A percentile compares a stretch with the other conserved stretches of the same genome.
These are phyloP conservation scores for Lamprotornis superbus DNA, from an alignment of 2,113 vertebrate genomes.

Conservation along the genomic window DNA sequence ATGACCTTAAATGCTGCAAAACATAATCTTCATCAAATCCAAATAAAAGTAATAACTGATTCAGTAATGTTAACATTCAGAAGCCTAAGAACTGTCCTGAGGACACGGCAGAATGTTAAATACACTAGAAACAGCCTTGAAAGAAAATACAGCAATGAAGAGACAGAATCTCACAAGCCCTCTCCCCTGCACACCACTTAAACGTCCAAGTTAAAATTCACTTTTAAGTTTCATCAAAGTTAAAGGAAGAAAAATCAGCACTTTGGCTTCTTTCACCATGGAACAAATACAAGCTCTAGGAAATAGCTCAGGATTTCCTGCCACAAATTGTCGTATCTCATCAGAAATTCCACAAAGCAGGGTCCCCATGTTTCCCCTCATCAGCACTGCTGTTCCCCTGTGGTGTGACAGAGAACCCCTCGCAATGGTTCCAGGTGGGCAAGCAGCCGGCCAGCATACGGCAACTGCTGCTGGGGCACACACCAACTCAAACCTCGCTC, in stretches of 20 bases:
- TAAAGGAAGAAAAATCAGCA: background rate
- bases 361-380: fast-evolving
- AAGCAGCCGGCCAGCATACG: fast-evolving
- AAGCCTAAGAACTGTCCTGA: background rate
- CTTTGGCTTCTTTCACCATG: background rate
- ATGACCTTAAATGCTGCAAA: background rate
- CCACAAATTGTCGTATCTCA: background rate
- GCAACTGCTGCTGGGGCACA: fast-evolving
- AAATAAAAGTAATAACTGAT: constrained; percentile 2
- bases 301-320: background rate
- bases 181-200: background rate
- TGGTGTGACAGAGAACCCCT: background rate
- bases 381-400: fast-evolving
- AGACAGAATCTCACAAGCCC: background rate
- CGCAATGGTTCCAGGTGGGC: fast-evolving
- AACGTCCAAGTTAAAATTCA: background rate
- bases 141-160: background rate
- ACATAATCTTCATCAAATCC: background rate
- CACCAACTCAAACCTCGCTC: background rate
- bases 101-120: background rate
- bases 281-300: background rate
- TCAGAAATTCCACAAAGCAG: background rate
- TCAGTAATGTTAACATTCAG: background rate
- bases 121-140: background rate
- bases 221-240: background rate